Evolutionary conservation across 2,113 vertebrate species (phyloP), one percentile per base, ranked within the genome.

Genomic region (Oophaga pumilio): DNA sequence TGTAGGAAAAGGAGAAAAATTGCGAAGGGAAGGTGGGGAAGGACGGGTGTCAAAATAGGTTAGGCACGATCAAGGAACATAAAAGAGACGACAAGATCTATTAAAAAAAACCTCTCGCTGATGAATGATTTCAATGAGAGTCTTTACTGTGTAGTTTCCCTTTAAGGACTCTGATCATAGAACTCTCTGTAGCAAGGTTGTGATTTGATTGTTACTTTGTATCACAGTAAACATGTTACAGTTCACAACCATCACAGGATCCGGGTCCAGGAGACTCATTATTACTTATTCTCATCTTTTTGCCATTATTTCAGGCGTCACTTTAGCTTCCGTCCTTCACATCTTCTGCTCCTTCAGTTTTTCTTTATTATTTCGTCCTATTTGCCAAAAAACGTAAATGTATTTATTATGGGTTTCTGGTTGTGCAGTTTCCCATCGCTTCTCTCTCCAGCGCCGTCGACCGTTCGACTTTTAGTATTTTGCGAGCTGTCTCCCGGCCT

Each of bases 281-380:
- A 22, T 28, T 59, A 59, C 77, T 59, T 7, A 6, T 28, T 79
- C 59, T 33, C 53, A 59, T 79, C 53, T 79, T 28, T 15, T 24
- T 4, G 33, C 33, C 33, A 28, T 57, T 79, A 57, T 79, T 79
- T 56, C 28, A 79, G 53, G 53, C 13, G 53, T 57, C 77, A 79
- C 50, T 76, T 76, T 52, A 22, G 49, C 43, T 81, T 64, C 57
- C 20, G 60, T 24, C 80, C 80, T 82, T 82, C 80, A 50, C 10
- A 24, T 20, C 62, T 60, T 12, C 18, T 8, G 20, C 43, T 66
- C 22, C 11, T 64, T 33, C 59, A 8, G 60, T 22, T 33, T 82
- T 13, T 66, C 18, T 82, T 64, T 50, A 50, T 66, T 18, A 13
- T 78, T 26, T 49, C 53, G 33, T 56, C 28, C 50, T 26, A 0